Percentiles rank a stretch among this genome's conserved stretches.
Evolutionary conservation across 1,140 invertebrate genomes (phyloP).

Genomic region (Magallana gigas): DNA sequence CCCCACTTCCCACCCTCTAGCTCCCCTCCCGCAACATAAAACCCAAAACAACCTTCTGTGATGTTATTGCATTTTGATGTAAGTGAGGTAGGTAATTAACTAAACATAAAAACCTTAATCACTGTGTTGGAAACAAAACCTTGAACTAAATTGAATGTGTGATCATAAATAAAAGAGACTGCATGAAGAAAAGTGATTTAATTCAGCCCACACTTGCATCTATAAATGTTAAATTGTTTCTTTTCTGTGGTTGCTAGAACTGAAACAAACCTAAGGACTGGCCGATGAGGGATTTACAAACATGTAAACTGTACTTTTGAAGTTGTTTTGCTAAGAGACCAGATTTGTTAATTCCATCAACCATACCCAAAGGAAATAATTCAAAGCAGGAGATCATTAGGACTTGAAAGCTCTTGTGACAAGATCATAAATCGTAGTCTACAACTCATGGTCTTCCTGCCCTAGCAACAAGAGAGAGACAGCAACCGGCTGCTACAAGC

Average conservation of each 20-base stretch:
- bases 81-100: too few relatives aligned
- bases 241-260: slow-evolving; percentile 10
- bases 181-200: too few relatives aligned
- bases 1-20: too few relatives aligned
- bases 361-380: slow-evolving; percentile 11
- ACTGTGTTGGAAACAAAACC: too few relatives aligned
- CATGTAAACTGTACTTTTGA: neutral
- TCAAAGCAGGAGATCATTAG: slow-evolving; percentile 2
- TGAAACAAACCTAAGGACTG: neutral
- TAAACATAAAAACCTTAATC: too few relatives aligned
- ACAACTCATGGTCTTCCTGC: too few relatives aligned
- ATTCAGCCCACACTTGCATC: too few relatives aligned
- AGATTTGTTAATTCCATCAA: slow-evolving; percentile 31
- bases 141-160: too few relatives aligned
- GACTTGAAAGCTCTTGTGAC: slow-evolving; percentile 6
- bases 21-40: too few relatives aligned
- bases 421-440: neutral
- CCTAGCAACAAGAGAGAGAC: slow-evolving; percentile 15
- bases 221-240: slow-evolving; percentile 10
- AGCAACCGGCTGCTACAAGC: neutral
- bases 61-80: too few relatives aligned
- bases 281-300: slow-evolving; percentile 2
- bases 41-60: too few relatives aligned
- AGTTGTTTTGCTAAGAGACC: neutral
- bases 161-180: too few relatives aligned